Evolutionary conservation across 2,797 vertebrate genomes (phyloP).

Genomic region (Typhlichthys eigenmanni): DNA sequence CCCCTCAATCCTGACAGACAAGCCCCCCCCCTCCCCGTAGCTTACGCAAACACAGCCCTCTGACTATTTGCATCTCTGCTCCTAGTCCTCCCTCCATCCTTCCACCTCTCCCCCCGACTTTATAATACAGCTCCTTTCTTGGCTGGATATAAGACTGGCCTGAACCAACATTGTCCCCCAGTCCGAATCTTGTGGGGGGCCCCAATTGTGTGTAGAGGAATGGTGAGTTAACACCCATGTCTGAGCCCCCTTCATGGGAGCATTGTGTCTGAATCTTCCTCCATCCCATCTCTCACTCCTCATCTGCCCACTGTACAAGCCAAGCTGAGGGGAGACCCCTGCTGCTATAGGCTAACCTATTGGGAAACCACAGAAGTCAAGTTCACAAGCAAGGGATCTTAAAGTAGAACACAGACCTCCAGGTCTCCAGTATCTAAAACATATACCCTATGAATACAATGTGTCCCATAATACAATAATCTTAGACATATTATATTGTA

Average conservation of each 20-base stretch:
- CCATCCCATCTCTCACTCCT: slow-evolving; percentile 52
- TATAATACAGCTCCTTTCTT: slow-evolving; percentile 76
- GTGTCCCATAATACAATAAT: slow-evolving; percentile 33
- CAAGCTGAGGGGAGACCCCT: slow-evolving; percentile 38
- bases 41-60: slow-evolving; percentile 61
- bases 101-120: slow-evolving; percentile 51
- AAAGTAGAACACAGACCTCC: slow-evolving; percentile 24
- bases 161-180: slow-evolving; percentile 79
- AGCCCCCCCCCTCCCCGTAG: slow-evolving; percentile 16
- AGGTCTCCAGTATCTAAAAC: background rate
- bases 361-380: slow-evolving; percentile 52
- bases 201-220: slow-evolving; percentile 80
- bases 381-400: slow-evolving; percentile 33
- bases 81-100: slow-evolving; percentile 21
- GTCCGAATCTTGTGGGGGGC: slow-evolving; percentile 68
- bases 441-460: too few relatives aligned
- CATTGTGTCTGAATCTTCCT: slow-evolving; percentile 83
- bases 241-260: slow-evolving; percentile 76
- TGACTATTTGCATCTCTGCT: slow-evolving; percentile 42
- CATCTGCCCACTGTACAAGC: slow-evolving; percentile 30
- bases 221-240: slow-evolving; percentile 79
- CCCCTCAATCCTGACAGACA: slow-evolving; percentile 49
- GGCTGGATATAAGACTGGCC: slow-evolving; percentile 63
- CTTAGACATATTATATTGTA: slow-evolving; percentile 10
- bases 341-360: slow-evolving; percentile 15